Conservation (phyloP, 2,797 vertebrate species). For the Centroberyx gerrardi region DNA sequence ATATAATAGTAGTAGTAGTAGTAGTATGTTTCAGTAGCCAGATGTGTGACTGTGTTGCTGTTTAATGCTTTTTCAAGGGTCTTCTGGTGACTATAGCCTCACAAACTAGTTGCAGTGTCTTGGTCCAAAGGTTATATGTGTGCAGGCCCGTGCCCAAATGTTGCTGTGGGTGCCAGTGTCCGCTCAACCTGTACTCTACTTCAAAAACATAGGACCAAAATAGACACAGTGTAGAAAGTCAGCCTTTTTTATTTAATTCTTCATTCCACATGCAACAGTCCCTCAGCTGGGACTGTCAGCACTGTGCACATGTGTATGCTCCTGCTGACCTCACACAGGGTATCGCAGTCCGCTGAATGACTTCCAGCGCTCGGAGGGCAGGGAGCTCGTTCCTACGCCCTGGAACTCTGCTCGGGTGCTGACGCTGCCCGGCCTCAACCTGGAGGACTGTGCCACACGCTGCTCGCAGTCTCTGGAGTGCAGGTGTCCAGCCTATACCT, state of each 20-base stretch:
- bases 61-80: constrained; percentile 25
- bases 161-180: constrained; percentile 57
- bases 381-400: constrained; percentile 85
- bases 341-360: constrained; percentile 92
- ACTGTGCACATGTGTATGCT: constrained; percentile 13
- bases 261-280: constrained; percentile 11
- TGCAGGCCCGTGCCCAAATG: constrained; percentile 67
- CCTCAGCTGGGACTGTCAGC: background rate
- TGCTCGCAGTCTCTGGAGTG: constrained; percentile 87
- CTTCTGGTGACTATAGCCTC: background rate
- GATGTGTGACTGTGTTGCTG: constrained; percentile 17
- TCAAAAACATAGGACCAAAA: background rate
- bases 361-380: constrained; percentile 92
- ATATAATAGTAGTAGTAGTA: background rate
- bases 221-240: too few species aligned
- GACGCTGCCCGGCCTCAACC: constrained; percentile 71
- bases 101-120: constrained; percentile 53
- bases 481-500: constrained; percentile 81
- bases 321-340: constrained; percentile 75
- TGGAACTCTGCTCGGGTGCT: constrained; percentile 71
- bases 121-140: constrained; percentile 86
- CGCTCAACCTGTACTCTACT: constrained; percentile 4
- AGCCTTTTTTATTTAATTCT: too few species aligned
- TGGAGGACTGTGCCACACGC: constrained; percentile 89
- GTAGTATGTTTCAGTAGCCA: background rate